These are phyloP conservation scores for Ichneumoninae sp. DNA, from an alignment of 2,888 invertebrate species.

Conservation along the genomic window DNA sequence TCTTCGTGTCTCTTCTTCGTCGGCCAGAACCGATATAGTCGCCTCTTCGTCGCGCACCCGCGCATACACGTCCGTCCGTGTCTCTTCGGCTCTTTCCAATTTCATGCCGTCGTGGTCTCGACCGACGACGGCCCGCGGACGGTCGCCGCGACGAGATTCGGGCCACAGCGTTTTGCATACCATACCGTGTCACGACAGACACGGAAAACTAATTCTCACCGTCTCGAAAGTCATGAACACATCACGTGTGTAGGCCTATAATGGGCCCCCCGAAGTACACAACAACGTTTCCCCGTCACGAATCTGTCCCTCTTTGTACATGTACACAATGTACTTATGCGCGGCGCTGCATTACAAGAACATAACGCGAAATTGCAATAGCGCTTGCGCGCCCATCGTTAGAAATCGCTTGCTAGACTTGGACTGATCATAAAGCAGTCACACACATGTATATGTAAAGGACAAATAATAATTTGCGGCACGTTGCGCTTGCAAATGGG, in stretches of 20 bases:
- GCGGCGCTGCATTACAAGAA: slow-evolving; percentile 32
- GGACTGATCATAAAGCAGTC: slow-evolving; percentile 43
- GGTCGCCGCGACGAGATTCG: slow-evolving; percentile 71
- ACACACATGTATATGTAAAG: slow-evolving; percentile 22
- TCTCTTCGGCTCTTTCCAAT: slow-evolving; percentile 30
- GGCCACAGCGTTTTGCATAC: slow-evolving; percentile 80
- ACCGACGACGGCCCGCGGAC: slow-evolving; percentile 33
- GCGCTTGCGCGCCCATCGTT: slow-evolving; percentile 42
- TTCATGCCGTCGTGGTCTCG: slow-evolving; percentile 34
- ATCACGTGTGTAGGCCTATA: slow-evolving; percentile 60
- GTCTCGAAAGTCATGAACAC: slow-evolving; percentile 70
- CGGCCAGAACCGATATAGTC: neutral
- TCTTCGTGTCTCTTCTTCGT: neutral
- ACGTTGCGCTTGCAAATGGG: slow-evolving; percentile 45
- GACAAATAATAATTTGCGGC: slow-evolving; percentile 29
- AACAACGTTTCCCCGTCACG: slow-evolving; percentile 38
- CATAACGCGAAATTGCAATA: slow-evolving; percentile 36
- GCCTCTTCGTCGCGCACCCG: slow-evolving; percentile 6
- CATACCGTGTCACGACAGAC: slow-evolving; percentile 79
- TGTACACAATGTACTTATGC: slow-evolving; percentile 19
- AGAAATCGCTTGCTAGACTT: slow-evolving; percentile 52
- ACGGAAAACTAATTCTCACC: slow-evolving; percentile 82
- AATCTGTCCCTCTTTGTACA: slow-evolving; percentile 48
- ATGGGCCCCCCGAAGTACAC: slow-evolving; percentile 52
- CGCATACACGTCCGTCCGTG: neutral